Conservation (phyloP, 2,797 vertebrate species). For the Coendou prehensilis region DNA sequence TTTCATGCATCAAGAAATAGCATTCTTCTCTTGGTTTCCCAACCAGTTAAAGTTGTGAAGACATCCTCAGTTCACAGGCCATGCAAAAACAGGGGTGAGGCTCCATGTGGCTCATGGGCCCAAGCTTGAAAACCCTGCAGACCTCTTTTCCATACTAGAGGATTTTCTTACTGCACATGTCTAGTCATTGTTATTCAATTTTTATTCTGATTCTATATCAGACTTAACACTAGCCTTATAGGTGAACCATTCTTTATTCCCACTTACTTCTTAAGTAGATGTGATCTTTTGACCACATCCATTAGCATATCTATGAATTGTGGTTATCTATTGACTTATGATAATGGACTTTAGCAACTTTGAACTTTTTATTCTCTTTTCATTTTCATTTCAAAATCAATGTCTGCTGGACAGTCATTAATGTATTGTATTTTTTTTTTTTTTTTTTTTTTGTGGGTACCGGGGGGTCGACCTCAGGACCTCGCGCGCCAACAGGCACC, state of each 20-base stretch:
- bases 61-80: neutral
- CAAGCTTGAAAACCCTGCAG: accelerated
- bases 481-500: too few relatives aligned
- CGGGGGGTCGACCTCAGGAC: too few relatives aligned
- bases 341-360: neutral
- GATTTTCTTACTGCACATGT: neutral
- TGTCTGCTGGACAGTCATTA: neutral
- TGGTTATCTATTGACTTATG: neutral
- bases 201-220: neutral
- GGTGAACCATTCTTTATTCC: accelerated
- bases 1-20: neutral
- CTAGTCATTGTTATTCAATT: neutral
- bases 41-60: neutral
- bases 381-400: neutral
- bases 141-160: neutral
- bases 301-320: neutral
- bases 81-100: neutral
- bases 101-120: neutral
- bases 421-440: neutral
- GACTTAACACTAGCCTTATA: neutral
- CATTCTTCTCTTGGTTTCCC: neutral
- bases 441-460: too few relatives aligned
- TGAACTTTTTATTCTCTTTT: slow-evolving; percentile 1
- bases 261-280: neutral
- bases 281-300: neutral